These are phyloP conservation scores for Meloe dianella DNA, from an alignment of 2,888 invertebrate genomes.

Conservation along the genomic window DNA sequence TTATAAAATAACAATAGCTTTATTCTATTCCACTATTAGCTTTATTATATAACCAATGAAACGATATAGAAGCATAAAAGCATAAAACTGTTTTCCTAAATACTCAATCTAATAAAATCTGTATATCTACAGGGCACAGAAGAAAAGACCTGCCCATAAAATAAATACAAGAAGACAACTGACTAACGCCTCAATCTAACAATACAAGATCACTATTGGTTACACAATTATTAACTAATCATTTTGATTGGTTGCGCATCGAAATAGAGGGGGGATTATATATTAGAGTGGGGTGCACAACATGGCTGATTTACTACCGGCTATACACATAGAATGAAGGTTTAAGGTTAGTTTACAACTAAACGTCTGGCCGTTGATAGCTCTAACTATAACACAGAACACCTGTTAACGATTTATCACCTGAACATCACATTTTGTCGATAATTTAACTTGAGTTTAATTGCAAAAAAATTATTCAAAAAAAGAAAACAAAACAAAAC, in stretches of 20 bases:
- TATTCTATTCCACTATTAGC: conserved; percentile 29
- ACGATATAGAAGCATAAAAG: conserved; percentile 55
- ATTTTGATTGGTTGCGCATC: conserved; percentile 47
- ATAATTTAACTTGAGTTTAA: not conserved
- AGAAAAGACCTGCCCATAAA: conserved; percentile 57
- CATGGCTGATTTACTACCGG: conserved; percentile 60
- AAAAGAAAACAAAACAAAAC: too few species aligned
- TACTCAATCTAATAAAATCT: conserved; percentile 60
- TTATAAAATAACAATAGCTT: not conserved
- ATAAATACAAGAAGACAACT: conserved; percentile 54
- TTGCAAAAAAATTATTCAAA: too few species aligned
- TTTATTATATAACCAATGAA: conserved; percentile 54
- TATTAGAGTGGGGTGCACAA: conserved; percentile 48
- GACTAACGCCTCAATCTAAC: conserved; percentile 50
- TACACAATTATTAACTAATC: conserved; percentile 46
- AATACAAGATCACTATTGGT: conserved; percentile 48
- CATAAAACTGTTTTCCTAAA: conserved; percentile 59
- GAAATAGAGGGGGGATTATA: conserved; percentile 42
- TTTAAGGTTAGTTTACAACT: conserved; percentile 55
- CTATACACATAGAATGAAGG: conserved; percentile 34
- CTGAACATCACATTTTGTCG: not conserved
- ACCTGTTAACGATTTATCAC: conserved; percentile 37
- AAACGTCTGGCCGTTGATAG: conserved; percentile 48
- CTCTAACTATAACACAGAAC: conserved; percentile 23
- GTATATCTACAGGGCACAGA: too few species aligned